phyloP scores from a whole-genome alignment of 2,888 invertebrate species.

The Plebejus argus region DNA sequence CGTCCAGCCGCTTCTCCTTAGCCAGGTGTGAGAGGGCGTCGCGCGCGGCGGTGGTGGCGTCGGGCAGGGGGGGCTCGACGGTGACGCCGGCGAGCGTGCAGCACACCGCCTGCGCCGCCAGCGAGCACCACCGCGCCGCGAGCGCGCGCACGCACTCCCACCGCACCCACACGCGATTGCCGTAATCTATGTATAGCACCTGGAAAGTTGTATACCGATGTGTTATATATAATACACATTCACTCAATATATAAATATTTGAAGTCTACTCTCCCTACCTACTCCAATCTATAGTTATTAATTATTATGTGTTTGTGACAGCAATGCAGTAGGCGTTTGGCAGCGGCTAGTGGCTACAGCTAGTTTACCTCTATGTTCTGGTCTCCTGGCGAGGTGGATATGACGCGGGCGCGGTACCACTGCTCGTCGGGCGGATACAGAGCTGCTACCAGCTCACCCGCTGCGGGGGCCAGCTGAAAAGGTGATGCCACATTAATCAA shows the following conservation, averaged over 20 bases:
- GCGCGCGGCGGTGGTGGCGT: constrained; percentile 53
- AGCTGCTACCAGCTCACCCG: constrained; percentile 69
- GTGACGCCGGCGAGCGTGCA: constrained; percentile 58
- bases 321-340: too few species aligned
- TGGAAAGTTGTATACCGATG: too few species aligned
- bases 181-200: constrained; percentile 87
- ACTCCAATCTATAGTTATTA: too few species aligned
- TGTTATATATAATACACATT: too few species aligned
- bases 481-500: too few species aligned
- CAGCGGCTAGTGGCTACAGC: too few species aligned
- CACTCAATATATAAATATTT: too few species aligned
- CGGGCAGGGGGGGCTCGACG: constrained; percentile 47
- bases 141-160: constrained; percentile 76
- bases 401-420: constrained; percentile 69
- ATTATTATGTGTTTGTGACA: too few species aligned
- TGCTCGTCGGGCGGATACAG: constrained; percentile 60
- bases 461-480: constrained; percentile 60
- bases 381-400: constrained; percentile 53
- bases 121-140: constrained; percentile 73
- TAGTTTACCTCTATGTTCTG: constrained; percentile 65
- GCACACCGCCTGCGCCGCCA: constrained; percentile 49
- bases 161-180: constrained; percentile 80
- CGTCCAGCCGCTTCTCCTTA: constrained; percentile 51
- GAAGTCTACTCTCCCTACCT: too few species aligned
- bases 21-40: constrained; percentile 47